Evolutionary conservation across 2,888 invertebrate species (phyloP).

Genomic region (Lochmaea crataegi): DNA sequence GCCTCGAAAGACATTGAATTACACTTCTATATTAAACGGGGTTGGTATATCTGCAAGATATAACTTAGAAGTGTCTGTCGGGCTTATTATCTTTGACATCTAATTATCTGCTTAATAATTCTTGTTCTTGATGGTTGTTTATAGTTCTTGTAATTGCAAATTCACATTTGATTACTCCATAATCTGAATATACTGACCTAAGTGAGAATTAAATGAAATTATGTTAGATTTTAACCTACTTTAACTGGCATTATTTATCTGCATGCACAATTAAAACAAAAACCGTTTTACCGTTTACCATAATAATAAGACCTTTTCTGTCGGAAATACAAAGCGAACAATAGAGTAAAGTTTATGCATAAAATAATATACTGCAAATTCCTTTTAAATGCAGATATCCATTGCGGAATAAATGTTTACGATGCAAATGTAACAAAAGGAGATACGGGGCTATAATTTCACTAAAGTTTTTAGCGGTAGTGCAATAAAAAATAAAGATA

Average conservation of each 20-base stretch:
- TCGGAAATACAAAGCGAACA: not conserved
- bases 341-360: not conserved
- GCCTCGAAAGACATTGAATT: too few species aligned
- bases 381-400: slow-evolving; percentile 2
- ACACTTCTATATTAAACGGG: too few species aligned
- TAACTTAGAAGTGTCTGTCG: too few species aligned
- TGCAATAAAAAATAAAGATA: not conserved
- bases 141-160: too few species aligned
- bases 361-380: not conserved
- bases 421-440: slow-evolving; percentile 1
- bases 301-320: not conserved
- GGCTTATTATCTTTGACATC: too few species aligned
- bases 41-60: too few species aligned
- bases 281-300: not conserved
- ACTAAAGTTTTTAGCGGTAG: not conserved
- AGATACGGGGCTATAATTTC: not conserved
- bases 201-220: too few species aligned
- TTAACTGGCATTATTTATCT: not conserved
- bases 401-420: not conserved
- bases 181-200: too few species aligned
- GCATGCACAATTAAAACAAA: not conserved
- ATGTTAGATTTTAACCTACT: too few species aligned
- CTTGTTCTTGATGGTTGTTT: too few species aligned
- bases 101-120: too few species aligned
- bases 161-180: too few species aligned